phyloP scores from a whole-genome alignment of 2,888 invertebrate genomes.

The Desoria tigrina region DNA sequence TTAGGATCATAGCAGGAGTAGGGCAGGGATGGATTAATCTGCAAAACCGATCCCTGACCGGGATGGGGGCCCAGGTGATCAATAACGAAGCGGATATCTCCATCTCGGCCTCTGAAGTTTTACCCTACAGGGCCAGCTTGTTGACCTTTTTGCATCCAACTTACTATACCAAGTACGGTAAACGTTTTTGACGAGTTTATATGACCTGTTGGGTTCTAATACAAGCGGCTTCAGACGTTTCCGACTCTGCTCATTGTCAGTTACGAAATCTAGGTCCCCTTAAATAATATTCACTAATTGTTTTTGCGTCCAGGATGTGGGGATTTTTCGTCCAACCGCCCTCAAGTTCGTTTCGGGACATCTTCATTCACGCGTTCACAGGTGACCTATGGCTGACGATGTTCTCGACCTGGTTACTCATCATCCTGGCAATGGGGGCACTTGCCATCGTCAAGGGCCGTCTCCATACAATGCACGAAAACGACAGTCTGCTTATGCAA shows the following conservation, averaged over 20 bases:
- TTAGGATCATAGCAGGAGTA: slow-evolving; percentile 22
- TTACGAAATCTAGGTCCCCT: not conserved
- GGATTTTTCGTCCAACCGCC: slow-evolving; percentile 43
- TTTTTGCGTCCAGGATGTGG: slow-evolving; percentile 33
- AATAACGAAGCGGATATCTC: slow-evolving; percentile 35
- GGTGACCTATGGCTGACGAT: slow-evolving; percentile 41
- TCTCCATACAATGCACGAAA: slow-evolving; percentile 36
- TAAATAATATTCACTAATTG: not conserved
- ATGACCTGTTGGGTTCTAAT: too few relatives aligned
- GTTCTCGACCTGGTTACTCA: slow-evolving; percentile 42
- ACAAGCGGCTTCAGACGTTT: not conserved
- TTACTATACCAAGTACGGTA: slow-evolving; percentile 32
- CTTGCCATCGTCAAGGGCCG: slow-evolving; percentile 35
- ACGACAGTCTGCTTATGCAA: slow-evolving; percentile 34
- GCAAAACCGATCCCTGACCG: slow-evolving; percentile 26
- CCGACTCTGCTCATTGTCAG: not conserved
- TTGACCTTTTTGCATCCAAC: slow-evolving; percentile 36
- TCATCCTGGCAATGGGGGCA: slow-evolving; percentile 33
- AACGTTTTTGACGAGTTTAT: too few relatives aligned
- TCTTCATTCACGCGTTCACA: slow-evolving; percentile 43
- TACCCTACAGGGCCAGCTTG: slow-evolving; percentile 21
- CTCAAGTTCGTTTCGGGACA: slow-evolving; percentile 39
- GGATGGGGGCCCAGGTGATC: slow-evolving; percentile 33
- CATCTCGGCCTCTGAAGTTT: slow-evolving; percentile 36
- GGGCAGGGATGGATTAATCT: slow-evolving; percentile 28